phyloP scores from a whole-genome alignment of 92 coral and sea anemone species.

The Zoanthus solanderi region DNA sequence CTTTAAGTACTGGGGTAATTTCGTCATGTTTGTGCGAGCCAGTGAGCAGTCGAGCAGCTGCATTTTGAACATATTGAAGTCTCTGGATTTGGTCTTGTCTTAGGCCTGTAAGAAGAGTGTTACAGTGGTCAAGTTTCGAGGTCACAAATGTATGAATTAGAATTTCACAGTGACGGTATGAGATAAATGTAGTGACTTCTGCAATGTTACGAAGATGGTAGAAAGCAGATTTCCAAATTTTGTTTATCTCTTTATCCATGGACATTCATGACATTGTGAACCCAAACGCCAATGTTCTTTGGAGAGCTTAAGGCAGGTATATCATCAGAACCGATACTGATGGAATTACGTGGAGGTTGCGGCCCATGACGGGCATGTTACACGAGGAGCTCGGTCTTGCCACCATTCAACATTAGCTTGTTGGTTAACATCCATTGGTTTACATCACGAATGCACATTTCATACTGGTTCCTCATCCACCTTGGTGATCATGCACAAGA shows the following conservation, averaged over 20 bases:
- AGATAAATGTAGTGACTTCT: too few relatives aligned
- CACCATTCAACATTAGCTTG: neutral
- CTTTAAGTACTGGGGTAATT: too few relatives aligned
- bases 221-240: conserved; percentile 47
- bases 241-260: conserved; percentile 41
- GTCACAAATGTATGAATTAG: too few relatives aligned
- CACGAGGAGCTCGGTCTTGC: too few relatives aligned
- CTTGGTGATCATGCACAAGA: conserved; percentile 12
- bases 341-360: conserved; percentile 20
- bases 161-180: too few relatives aligned
- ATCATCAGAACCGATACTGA: conserved; percentile 9
- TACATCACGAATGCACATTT: conserved; percentile 2
- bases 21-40: too few relatives aligned
- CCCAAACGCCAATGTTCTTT: conserved; percentile 51
- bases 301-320: neutral
- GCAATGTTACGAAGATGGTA: neutral
- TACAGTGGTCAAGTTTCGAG: too few relatives aligned
- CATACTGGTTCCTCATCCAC: conserved; percentile 10
- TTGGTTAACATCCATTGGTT: too few relatives aligned
- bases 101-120: too few relatives aligned
- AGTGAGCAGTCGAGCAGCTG: too few relatives aligned
- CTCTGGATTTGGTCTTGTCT: too few relatives aligned
- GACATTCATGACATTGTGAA: conserved; percentile 13
- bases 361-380: conserved; percentile 41
- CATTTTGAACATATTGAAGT: too few relatives aligned